Evolutionary conservation across 2,888 invertebrate genomes (phyloP).

Genomic region (Tenthredo distinguenda): DNA sequence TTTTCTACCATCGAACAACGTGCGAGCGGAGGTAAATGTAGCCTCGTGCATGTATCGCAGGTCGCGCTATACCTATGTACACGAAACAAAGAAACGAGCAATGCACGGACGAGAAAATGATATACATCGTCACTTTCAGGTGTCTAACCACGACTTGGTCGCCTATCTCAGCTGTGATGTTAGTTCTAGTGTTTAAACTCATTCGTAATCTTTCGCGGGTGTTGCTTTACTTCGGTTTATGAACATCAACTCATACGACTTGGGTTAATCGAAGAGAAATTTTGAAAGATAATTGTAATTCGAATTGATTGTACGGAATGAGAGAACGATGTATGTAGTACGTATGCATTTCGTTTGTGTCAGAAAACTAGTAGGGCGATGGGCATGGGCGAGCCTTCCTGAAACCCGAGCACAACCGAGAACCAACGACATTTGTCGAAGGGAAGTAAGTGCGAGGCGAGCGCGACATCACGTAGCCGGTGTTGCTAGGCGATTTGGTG

Average conservation of each 20-base stretch:
- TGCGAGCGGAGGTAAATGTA: not conserved
- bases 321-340: not conserved
- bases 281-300: not conserved
- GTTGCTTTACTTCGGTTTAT: not conserved
- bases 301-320: conserved; percentile 36
- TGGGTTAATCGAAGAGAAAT: not conserved
- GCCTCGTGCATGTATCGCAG: not conserved
- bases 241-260: not conserved
- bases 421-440: conserved; percentile 64
- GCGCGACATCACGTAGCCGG: conserved; percentile 75
- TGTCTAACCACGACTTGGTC: conserved; percentile 35
- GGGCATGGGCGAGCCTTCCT: conserved; percentile 50
- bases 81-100: conserved; percentile 44
- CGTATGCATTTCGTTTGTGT: conserved; percentile 16
- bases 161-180: conserved; percentile 29
- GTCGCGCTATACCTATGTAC: not conserved
- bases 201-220: conserved; percentile 1
- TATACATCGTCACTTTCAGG: conserved; percentile 51
- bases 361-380: conserved; percentile 51
- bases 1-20: not conserved
- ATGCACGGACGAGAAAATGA: conserved; percentile 10
- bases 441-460: conserved; percentile 65
- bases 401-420: conserved; percentile 57
- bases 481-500: conserved; percentile 74
- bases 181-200: conserved; percentile 8